A percentile compares a stretch with the other conserved stretches of the same genome.
Evolutionary conservation across 37 sponge, comb jelly and placozoan genomes (phyloP).

Genomic region (Chondrilla cf. caribensis): DNA sequence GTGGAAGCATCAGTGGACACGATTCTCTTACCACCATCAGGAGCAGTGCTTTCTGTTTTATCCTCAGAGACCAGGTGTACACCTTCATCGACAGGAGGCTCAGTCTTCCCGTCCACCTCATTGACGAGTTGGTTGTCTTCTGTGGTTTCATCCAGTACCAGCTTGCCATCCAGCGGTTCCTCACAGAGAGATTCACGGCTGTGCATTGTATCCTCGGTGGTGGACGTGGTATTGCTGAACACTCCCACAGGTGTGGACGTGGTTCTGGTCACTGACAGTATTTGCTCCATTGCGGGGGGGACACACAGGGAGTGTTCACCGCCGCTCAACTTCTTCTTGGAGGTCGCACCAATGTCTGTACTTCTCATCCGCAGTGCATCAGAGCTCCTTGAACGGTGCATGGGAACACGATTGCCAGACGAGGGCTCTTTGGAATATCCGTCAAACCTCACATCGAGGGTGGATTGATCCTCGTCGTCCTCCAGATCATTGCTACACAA

Average conservation of each 20-base stretch:
- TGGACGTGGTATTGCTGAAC: too few species aligned
- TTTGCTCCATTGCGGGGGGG: too few species aligned
- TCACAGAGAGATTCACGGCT: too few species aligned
- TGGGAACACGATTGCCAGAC: not conserved
- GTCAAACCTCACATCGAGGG: not conserved
- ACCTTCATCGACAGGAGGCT: not conserved
- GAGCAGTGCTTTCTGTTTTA: too few species aligned
- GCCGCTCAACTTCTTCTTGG: not conserved
- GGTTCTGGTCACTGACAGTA: too few species aligned
- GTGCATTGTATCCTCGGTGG: too few species aligned
- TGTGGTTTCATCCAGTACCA: not conserved
- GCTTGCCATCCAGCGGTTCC: too few species aligned
- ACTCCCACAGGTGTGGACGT: too few species aligned
- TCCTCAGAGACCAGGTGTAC: too few species aligned
- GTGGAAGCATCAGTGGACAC: too few species aligned
- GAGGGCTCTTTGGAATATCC: not conserved
- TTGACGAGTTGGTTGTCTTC: not conserved
- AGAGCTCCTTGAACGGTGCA: constrained; percentile 10
- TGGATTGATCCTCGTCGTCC: not conserved
- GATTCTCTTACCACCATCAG: too few species aligned
- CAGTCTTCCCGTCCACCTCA: not conserved
- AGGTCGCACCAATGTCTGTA: not conserved
- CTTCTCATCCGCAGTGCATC: not conserved
- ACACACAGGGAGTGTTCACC: too few species aligned
- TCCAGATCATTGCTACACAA: constrained; percentile 3